These are phyloP conservation scores for Phataginus tetradactyla DNA, from an alignment of 2,797 vertebrate genomes.

Conservation along the genomic window DNA sequence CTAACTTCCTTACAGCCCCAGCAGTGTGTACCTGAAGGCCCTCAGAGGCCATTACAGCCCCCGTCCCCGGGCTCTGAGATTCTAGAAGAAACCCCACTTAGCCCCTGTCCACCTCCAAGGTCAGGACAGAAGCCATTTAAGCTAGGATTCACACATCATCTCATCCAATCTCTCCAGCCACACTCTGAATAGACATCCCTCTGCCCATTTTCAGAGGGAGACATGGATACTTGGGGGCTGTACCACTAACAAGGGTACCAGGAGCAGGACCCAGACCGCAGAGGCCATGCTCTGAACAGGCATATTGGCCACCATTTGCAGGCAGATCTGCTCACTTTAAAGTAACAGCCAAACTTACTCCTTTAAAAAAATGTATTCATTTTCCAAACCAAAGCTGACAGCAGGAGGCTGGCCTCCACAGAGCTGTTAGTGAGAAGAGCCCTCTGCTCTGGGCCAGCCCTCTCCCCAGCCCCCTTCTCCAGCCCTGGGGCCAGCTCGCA, in stretches of 20 bases:
- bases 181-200: background rate
- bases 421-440: background rate
- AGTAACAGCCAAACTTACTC: background rate
- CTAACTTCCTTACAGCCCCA: background rate
- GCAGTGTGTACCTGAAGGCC: background rate
- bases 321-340: constrained; percentile 7
- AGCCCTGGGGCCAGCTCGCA: background rate
- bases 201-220: background rate
- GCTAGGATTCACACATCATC: background rate
- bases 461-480: background rate
- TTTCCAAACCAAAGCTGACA: background rate
- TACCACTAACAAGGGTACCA: background rate
- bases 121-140: background rate
- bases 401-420: background rate
- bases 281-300: background rate
- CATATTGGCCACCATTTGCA: background rate
- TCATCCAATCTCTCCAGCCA: background rate
- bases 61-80: background rate
- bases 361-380: background rate
- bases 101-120: background rate
- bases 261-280: background rate
- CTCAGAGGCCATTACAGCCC: background rate
- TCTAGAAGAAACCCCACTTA: background rate
- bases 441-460: constrained; percentile 8
- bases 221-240: background rate